Percentiles rank a stretch among this genome's conserved stretches.
phyloP scores from a whole-genome alignment of 1,140 invertebrate genomes.

The Carposina sasakii region DNA sequence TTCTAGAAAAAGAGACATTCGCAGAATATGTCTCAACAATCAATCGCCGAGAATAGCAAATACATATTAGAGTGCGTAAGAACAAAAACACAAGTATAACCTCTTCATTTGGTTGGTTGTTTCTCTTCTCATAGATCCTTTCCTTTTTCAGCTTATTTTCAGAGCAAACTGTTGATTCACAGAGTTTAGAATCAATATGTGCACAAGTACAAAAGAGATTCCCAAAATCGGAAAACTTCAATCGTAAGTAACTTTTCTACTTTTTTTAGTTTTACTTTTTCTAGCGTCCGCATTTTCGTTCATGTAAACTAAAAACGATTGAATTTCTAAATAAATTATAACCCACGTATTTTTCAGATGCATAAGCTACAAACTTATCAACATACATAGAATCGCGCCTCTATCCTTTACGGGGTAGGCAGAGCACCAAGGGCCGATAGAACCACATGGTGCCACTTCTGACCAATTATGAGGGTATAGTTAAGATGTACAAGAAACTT shows the following conservation, averaged over 20 bases:
- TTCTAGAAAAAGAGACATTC: no score
- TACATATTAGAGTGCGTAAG: conserved; percentile 61
- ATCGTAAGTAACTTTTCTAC: conserved; percentile 69
- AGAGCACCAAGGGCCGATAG: no score
- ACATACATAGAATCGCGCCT: no score
- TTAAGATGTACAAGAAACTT: no score
- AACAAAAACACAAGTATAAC: conserved; percentile 9
- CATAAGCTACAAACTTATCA: no score
- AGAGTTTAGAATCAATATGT: conserved; percentile 66
- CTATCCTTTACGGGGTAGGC: no score
- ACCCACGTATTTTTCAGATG: no score
- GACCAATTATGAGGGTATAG: no score
- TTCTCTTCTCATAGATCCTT: no score
- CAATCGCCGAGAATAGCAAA: conserved; percentile 63
- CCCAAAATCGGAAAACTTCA: conserved; percentile 83
- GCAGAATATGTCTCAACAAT: conserved; percentile 54
- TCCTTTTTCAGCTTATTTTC: conserved; percentile 65
- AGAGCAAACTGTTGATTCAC: conserved; percentile 66
- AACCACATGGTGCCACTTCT: no score
- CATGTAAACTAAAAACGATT: no score
- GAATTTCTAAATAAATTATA: no score
- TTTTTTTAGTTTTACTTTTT: neutral
- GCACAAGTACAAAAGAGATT: conserved; percentile 82
- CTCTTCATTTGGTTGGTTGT: conserved; percentile 13
- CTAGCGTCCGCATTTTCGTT: neutral